Percentiles rank a stretch among this genome's conserved stretches.
Evolutionary conservation across 53 echinoderm and acorn worm genomes (phyloP).

Genomic region (Stichopus horrens): DNA sequence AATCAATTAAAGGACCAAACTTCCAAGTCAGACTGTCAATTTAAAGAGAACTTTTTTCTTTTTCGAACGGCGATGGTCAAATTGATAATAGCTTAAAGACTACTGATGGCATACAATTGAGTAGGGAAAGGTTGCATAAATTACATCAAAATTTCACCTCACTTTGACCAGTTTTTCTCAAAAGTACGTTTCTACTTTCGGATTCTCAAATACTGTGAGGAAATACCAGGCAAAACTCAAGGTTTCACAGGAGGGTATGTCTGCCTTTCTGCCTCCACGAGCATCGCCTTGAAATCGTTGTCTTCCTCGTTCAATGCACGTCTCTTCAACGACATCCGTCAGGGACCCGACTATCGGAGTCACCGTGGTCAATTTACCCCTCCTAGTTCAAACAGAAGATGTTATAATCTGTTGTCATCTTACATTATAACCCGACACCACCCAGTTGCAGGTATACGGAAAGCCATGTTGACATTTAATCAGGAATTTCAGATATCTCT

Average conservation of each 20-base stretch:
- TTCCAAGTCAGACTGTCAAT: constrained; percentile 1
- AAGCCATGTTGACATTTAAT: no score
- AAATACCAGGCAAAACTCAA: no score
- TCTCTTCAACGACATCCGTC: not conserved
- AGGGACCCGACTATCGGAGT: not conserved
- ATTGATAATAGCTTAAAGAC: not conserved
- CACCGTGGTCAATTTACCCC: not conserved
- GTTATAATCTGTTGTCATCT: not conserved
- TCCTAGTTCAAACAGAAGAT: not conserved
- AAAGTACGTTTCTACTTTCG: not conserved
- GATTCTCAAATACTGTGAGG: not conserved
- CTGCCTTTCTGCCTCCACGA: no score
- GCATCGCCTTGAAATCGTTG: no score
- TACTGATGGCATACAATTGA: not conserved
- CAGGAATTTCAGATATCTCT: no score
- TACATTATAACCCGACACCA: not conserved
- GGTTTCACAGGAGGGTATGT: no score
- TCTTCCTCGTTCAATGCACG: not conserved
- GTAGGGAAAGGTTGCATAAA: no score
- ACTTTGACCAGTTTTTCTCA: not conserved
- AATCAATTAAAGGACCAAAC: constrained; percentile 2
- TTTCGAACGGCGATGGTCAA: not conserved
- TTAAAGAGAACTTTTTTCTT: not conserved
- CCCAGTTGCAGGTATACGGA: not conserved
- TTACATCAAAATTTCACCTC: not conserved